These are phyloP conservation scores for Drosophila niveifrons DNA, from an alignment of 2,888 invertebrate species.

Conservation along the genomic window DNA sequence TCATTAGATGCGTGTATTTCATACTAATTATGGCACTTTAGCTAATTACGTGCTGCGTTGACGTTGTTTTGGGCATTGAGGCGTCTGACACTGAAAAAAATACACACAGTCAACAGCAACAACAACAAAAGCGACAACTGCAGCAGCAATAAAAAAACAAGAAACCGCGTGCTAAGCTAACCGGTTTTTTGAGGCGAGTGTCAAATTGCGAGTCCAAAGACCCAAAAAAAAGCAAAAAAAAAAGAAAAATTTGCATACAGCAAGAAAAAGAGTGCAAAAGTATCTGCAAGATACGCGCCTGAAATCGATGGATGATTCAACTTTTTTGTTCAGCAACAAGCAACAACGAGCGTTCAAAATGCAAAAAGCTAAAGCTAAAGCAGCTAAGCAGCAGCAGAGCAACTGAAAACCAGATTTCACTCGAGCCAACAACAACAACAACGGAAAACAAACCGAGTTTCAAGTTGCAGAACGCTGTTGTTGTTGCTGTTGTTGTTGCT, in stretches of 20 bases:
- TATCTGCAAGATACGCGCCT: conserved; percentile 62
- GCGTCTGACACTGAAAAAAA: conserved; percentile 64
- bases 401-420: conserved; percentile 72
- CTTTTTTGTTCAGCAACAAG: too few relatives aligned
- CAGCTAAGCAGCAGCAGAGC: conserved; percentile 34
- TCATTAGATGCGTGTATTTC: conserved; percentile 62
- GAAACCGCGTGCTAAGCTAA: conserved; percentile 28
- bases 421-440: conserved; percentile 40
- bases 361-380: conserved; percentile 60
- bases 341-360: conserved; percentile 44
- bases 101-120: neutral
- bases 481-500: conserved; percentile 1
- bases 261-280: conserved; percentile 40
- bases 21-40: conserved; percentile 67
- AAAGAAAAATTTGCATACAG: conserved; percentile 54
- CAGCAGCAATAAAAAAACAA: conserved; percentile 4
- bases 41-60: conserved; percentile 52
- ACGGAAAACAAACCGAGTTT: conserved; percentile 70
- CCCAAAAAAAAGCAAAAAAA: conserved; percentile 49
- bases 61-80: conserved; percentile 25
- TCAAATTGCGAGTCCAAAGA: conserved; percentile 63
- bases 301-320: conserved; percentile 77
- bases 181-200: conserved; percentile 40
- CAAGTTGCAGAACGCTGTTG: conserved; percentile 74
- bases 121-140: neutral